Evolutionary conservation across 2,113 vertebrate genomes (phyloP), one percentile per base, ranked within the genome.

Genomic region (Microtus oregoni): DNA sequence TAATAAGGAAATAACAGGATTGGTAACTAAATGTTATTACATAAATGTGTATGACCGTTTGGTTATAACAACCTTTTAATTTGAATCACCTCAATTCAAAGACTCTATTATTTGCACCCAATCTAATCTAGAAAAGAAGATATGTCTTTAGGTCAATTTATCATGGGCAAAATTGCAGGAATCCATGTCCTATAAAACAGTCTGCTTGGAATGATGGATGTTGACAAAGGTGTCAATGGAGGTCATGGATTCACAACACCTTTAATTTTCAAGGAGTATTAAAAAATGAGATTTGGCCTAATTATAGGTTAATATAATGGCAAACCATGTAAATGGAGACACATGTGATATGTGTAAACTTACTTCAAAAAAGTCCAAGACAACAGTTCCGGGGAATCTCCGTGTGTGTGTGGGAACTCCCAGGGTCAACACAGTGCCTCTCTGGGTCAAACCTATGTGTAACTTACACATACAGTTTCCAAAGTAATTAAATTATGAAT

Each of bases 21-120:
- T 38, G 1, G 1, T 55, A 81, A 72, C 86, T 76, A 65, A 78
- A 82, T 82, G 15, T 90, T 81, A 38, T 85, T 61, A 90, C 5
- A 85, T 70, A 73, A 70, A 61, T 15, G 24, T 78, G 17, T 77
- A 4, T 92, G 55, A 44, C 30, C 79, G 24, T 50, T 47, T 89
- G 22, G 41, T 78, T 93, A 50, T 79, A 94, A 52, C 14, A 86
- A 94, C 5, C 30, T 88, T 95, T 38, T 82, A 79, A 88, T 93
- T 92, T 72, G n/a, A 68, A 91, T 73, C 52, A 50, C 35, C 10
- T 67, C 65, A 96, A 89, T 94, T 82, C 58, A 77, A 32, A 90
- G 41, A 14, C 20, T 87, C 65, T 81, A 41, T 26, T 55, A 41
- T 68, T 87, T 68, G 32, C 47, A 41, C 22, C 6, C 28, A 85